Percentiles rank a stretch among this genome's conserved stretches.
phyloP scores from a whole-genome alignment of 2,888 invertebrate species.

The Dasysyrphus albostriatus region DNA sequence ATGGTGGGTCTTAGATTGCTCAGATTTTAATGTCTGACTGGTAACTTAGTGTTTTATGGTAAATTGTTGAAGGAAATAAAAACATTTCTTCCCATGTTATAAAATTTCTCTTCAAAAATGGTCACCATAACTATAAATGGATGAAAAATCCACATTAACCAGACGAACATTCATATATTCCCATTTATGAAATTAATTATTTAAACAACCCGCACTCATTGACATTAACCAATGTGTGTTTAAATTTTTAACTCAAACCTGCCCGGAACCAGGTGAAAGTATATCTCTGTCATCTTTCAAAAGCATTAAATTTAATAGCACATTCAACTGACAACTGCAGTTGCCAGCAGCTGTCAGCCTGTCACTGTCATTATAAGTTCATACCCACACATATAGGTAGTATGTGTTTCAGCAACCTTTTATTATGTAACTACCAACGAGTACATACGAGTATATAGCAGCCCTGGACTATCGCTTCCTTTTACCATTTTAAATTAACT shows the following conservation, averaged over 20 bases:
- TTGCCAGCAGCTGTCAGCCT: conserved; percentile 47
- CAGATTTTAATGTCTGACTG: too few species aligned
- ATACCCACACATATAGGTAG: not conserved
- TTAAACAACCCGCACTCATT: conserved; percentile 21
- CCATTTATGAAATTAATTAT: conserved; percentile 34
- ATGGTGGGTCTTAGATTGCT: too few species aligned
- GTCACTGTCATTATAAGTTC: conserved; percentile 15
- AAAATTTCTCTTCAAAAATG: too few species aligned
- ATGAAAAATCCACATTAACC: conserved; percentile 5
- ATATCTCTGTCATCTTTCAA: conserved; percentile 41
- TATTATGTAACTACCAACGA: not conserved
- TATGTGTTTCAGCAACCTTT: conserved; percentile 13
- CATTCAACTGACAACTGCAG: conserved; percentile 69
- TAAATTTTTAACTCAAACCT: conserved; percentile 30
- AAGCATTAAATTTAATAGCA: conserved; percentile 66
- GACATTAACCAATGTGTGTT: conserved; percentile 30
- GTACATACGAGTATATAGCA: not conserved
- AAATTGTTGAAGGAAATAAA: too few species aligned
- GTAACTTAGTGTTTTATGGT: too few species aligned
- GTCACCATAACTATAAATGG: not conserved
- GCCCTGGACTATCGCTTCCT: not conserved
- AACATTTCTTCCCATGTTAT: too few species aligned
- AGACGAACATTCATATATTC: conserved; percentile 5
- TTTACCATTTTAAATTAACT: conserved; percentile 9
- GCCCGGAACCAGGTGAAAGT: conserved; percentile 17